These are phyloP conservation scores for Elmis aenea DNA, from an alignment of 2,888 invertebrate genomes.

Conservation along the genomic window DNA sequence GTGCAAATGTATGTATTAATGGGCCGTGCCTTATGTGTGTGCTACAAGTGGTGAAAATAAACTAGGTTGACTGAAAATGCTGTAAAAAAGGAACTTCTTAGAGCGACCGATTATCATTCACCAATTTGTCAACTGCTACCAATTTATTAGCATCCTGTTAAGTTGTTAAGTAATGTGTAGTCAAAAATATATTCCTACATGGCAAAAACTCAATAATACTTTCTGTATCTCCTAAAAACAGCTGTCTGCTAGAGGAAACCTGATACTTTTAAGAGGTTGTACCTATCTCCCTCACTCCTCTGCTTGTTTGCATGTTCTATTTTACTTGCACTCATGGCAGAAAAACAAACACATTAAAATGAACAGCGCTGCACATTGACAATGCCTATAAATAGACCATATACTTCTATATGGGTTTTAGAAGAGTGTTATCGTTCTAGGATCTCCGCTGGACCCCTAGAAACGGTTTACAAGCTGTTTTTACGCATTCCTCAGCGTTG, in stretches of 20 bases:
- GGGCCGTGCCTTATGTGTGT: no score
- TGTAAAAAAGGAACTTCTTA: no score
- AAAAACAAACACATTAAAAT: constrained; percentile 50
- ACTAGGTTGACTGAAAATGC: no score
- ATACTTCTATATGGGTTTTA: constrained; percentile 43
- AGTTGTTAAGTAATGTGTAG: no score
- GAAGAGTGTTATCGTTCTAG: constrained; percentile 29
- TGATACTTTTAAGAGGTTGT: constrained; percentile 48
- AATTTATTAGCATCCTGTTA: no score
- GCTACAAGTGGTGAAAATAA: no score
- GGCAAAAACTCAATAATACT: constrained; percentile 24
- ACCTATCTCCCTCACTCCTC: constrained; percentile 23
- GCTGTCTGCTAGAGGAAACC: constrained; percentile 47
- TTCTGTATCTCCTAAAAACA: constrained; percentile 46
- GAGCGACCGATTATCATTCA: no score
- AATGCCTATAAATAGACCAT: constrained; percentile 50
- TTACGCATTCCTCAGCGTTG: constrained; percentile 14
- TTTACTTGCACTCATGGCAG: constrained; percentile 39
- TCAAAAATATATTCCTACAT: constrained; percentile 14
- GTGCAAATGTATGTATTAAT: no score
- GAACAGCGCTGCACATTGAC: constrained; percentile 49
- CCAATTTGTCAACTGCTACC: no score
- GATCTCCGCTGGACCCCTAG: constrained; percentile 28
- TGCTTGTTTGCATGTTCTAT: constrained; percentile 20
- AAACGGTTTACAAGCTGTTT: constrained; percentile 29